Base-by-base conservation (phyloP, 2,797 vertebrate species). In the Anguilla obscura region DNA sequence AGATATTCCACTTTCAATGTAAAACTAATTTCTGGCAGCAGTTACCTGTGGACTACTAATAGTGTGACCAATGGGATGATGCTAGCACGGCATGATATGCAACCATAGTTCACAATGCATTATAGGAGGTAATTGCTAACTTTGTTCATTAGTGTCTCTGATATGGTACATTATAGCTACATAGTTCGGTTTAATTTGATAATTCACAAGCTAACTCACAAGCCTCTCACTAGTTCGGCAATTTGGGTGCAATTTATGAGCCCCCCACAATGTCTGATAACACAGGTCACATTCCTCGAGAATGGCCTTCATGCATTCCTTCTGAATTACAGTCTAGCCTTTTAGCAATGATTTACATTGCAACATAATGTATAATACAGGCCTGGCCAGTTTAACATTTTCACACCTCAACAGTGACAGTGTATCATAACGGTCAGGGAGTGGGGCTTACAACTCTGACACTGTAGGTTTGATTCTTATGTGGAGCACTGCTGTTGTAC, bases 311-410 rank as follows among this genome's bases (percentile, higher is more conserved):
- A 63, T 6, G 60, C 60, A 63, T 63, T 24, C 21, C 60, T 63
- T 18, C 14, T n/a, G 63, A 69, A 27, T 69, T 69, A 27, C 63
- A 69, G 8, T 8, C 8, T 9, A n/a, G 9, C 24, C 24, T 69
- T 69, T 69, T 27, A n/a, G 63, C 3, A 69, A 69, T 7, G 63
- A 69, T 69, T 69, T 69, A 69, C 24, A n/a, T 69, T 69, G 63
- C n/a, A 9, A 69, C 24, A 69, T n/a, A 9, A 24, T 27, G 24
- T 27, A 69, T 69, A 69, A 69, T 69, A 69, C 63, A n/a, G 63
- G 63, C 63, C 63, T n/a, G n/a, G 63, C 63, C n/a, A 69, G 24
- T 69, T 69, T 24, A 69, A 69, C 63, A 69, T 69, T 69, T 69
- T 69, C 24, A 27, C 9, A n/a, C 63, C n/a, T 6, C 63, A 69